phyloP scores from a whole-genome alignment of 2,797 vertebrate species.

The Pygocentrus nattereri region DNA sequence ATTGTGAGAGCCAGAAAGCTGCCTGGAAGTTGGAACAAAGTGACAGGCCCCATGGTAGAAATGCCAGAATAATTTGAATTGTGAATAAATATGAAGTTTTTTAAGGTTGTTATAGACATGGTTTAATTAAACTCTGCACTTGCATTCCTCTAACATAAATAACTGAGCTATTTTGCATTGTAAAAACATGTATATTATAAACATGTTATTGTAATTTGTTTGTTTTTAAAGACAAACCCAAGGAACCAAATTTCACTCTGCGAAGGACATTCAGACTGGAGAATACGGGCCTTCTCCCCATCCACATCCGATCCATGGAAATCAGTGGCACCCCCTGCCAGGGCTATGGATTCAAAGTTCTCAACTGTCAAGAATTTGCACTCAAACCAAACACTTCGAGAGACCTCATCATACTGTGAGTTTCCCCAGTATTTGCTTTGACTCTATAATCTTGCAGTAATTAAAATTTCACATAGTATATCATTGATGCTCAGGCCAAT shows the following conservation, averaged over 20 bases:
- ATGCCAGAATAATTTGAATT: too few species aligned
- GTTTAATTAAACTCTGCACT: too few species aligned
- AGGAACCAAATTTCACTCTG: slow-evolving; percentile 93
- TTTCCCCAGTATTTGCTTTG: slow-evolving; percentile 48
- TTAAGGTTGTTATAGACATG: background rate
- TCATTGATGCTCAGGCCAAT: background rate
- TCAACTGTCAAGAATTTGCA: slow-evolving; percentile 95
- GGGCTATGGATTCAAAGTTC: slow-evolving; percentile 98
- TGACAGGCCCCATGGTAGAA: too few species aligned
- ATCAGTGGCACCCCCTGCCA: slow-evolving; percentile 94
- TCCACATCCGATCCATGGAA: slow-evolving; percentile 88
- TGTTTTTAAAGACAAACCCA: slow-evolving; percentile 83
- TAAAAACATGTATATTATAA: too few species aligned
- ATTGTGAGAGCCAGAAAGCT: background rate
- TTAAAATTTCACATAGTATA: too few species aligned
- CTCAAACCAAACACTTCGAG: slow-evolving; percentile 93
- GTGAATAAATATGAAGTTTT: too few species aligned
- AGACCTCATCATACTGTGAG: slow-evolving; percentile 97
- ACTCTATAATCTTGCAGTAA: background rate
- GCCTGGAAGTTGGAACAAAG: background rate
- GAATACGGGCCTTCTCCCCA: slow-evolving; percentile 91
- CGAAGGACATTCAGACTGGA: slow-evolving; percentile 94
- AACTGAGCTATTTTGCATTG: too few species aligned
- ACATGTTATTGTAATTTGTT: background rate
- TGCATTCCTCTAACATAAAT: too few species aligned